Evolutionary conservation across 2,888 invertebrate species (phyloP).

Genomic region (Kryphioiulus occultus): DNA sequence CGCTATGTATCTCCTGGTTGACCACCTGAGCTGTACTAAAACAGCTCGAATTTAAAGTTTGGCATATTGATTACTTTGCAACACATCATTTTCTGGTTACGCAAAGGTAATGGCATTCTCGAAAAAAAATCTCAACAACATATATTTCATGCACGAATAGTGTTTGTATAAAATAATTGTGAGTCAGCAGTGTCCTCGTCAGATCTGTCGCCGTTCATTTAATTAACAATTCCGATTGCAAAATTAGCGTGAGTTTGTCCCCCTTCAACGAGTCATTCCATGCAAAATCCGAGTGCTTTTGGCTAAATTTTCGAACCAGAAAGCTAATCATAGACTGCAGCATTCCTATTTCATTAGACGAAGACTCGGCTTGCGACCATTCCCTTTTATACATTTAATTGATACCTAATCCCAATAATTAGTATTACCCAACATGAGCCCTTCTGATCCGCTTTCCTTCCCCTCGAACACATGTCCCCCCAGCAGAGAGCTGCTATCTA

Average conservation of each 20-base stretch:
- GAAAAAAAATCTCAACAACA: no score
- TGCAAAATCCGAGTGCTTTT: background rate
- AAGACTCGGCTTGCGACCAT: background rate
- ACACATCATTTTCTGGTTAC: no score
- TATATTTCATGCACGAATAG: no score
- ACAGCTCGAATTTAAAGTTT: no score
- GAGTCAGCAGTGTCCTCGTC: background rate
- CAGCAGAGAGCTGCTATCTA: background rate
- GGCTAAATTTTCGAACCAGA: background rate
- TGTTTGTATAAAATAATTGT: no score
- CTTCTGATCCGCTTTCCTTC: conserved; percentile 15
- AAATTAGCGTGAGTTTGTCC: background rate
- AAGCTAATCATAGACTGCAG: background rate
- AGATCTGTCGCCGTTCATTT: background rate
- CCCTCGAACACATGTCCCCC: conserved; percentile 1
- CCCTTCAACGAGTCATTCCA: background rate
- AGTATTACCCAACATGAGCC: conserved; percentile 1
- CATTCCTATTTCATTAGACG: background rate
- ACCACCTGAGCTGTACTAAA: background rate
- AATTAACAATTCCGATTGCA: background rate
- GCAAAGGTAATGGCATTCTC: no score
- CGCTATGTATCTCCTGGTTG: background rate
- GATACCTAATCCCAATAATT: conserved; percentile 7
- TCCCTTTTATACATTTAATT: background rate
- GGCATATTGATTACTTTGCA: no score